Percentiles rank a stretch among this genome's conserved stretches.
Conservation (phyloP, 2,797 vertebrate species). For the Chelmon rostratus region DNA sequence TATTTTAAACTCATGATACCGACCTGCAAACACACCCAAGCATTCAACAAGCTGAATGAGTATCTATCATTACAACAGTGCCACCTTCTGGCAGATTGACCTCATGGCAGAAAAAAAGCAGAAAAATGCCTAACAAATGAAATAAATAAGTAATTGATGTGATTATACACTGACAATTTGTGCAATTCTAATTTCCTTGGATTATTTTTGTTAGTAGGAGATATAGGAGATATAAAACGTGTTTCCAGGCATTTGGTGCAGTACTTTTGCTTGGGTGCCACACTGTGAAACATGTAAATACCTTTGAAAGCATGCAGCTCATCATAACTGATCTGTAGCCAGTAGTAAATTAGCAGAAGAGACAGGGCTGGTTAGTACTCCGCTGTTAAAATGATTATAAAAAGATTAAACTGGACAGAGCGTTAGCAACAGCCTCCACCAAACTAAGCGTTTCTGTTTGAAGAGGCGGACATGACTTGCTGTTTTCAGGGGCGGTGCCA, state of each 20-base stretch:
- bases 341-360: slow-evolving; percentile 6
- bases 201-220: neutral
- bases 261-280: neutral
- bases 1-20: neutral
- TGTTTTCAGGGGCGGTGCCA: slow-evolving; percentile 82
- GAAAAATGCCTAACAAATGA: neutral
- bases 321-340: slow-evolving; percentile 29
- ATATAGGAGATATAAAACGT: neutral
- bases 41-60: slow-evolving; percentile 21
- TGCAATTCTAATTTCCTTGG: neutral
- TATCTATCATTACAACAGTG: slow-evolving; percentile 38
- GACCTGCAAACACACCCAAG: slow-evolving; percentile 44
- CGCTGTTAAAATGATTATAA: slow-evolving; percentile 16
- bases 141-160: no score
- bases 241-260: slow-evolving; percentile 18
- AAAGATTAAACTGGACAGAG: slow-evolving; percentile 48
- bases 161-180: no score
- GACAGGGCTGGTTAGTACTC: slow-evolving; percentile 39
- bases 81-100: slow-evolving; percentile 61
- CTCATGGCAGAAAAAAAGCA: slow-evolving; percentile 40
- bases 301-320: slow-evolving; percentile 13
- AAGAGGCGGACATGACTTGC: slow-evolving; percentile 80
- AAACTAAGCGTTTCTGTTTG: slow-evolving; percentile 68
- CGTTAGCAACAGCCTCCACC: slow-evolving; percentile 74
- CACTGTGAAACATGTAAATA: slow-evolving; percentile 4